Conservation (phyloP, 2,888 invertebrate species). For the Empis stercorea region DNA sequence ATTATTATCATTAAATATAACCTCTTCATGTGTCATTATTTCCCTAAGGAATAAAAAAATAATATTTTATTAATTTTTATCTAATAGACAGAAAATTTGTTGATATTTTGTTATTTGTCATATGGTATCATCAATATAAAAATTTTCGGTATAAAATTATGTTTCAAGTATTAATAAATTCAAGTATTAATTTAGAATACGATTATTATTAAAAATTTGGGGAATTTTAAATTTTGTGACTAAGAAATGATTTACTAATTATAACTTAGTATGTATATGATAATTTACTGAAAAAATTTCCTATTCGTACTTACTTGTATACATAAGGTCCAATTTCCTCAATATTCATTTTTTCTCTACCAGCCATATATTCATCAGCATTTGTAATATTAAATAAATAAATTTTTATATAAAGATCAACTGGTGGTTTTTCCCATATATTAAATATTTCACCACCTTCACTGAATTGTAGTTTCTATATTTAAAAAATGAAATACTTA, state of each 20-base stretch:
- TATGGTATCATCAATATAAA: too few relatives aligned
- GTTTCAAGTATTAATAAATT: too few relatives aligned
- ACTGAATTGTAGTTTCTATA: constrained; percentile 58
- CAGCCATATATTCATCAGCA: constrained; percentile 59
- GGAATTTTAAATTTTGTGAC: too few relatives aligned
- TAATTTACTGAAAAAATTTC: too few relatives aligned
- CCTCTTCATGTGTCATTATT: constrained; percentile 51
- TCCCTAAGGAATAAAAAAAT: constrained; percentile 44
- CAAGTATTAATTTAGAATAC: too few relatives aligned
- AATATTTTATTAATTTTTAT: too few relatives aligned
- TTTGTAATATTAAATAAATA: constrained; percentile 78
- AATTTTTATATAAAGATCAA: constrained; percentile 62
- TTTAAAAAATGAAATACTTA: constrained; percentile 9
- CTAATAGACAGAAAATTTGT: too few relatives aligned
- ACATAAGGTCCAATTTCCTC: constrained; percentile 77
- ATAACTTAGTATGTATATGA: too few relatives aligned
- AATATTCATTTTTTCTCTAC: constrained; percentile 55
- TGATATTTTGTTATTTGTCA: too few relatives aligned
- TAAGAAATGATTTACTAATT: too few relatives aligned
- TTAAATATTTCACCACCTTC: constrained; percentile 73
- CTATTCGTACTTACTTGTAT: constrained; percentile 80
- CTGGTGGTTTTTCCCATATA: constrained; percentile 68
- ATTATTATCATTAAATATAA: constrained; percentile 60
- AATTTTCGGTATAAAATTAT: too few relatives aligned
- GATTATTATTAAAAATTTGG: too few relatives aligned